Conservation (phyloP, 2,797 vertebrate species). For the Malurus leucopterus region DNA sequence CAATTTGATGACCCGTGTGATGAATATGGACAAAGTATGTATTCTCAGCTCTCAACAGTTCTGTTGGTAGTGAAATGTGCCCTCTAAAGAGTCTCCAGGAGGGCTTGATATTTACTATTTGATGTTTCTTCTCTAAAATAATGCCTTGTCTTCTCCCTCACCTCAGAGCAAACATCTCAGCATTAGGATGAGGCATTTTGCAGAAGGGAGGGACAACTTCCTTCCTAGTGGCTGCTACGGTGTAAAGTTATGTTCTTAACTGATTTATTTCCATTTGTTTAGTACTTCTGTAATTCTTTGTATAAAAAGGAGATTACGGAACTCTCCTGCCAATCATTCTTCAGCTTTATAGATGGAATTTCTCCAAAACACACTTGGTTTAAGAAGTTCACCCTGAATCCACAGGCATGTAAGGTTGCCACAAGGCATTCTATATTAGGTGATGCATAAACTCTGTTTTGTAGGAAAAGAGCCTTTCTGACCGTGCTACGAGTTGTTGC, state of each 20-base stretch:
- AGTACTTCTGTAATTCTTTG: not conserved
- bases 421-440: not conserved
- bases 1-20: not conserved
- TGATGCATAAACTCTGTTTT: not conserved
- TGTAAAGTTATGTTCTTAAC: not conserved
- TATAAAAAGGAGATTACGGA: not conserved
- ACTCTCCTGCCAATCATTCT: not conserved
- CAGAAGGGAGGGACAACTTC: not conserved
- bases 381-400: not conserved
- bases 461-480: not conserved
- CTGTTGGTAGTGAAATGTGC: not conserved
- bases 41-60: not conserved
- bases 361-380: not conserved
- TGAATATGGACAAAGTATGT: not conserved
- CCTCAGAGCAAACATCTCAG: not conserved
- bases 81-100: not conserved
- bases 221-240: not conserved
- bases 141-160: not conserved
- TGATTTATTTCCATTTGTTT: not conserved
- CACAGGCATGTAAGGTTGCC: not conserved
- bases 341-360: not conserved
- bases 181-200: not conserved
- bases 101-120: not conserved
- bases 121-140: not conserved
- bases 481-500: not conserved